Evolutionary conservation across 92 coral and sea anemone genomes (phyloP).

Genomic region (Phenganax subtilis): DNA sequence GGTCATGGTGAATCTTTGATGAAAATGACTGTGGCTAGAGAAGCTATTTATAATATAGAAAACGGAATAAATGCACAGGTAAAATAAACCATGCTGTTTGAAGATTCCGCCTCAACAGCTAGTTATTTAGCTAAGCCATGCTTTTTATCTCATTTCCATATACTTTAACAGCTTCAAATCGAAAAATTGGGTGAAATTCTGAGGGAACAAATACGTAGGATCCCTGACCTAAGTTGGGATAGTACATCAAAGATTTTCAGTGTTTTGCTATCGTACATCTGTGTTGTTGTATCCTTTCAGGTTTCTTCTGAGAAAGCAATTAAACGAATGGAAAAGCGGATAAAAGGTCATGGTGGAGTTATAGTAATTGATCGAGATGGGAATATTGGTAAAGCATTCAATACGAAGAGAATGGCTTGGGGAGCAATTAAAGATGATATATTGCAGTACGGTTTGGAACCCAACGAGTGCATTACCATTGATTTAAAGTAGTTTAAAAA

Average conservation of each 20-base stretch:
- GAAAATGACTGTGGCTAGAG: slow-evolving; percentile 52
- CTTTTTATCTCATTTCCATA: too few relatives aligned
- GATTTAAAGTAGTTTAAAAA: too few relatives aligned
- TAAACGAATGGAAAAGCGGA: slow-evolving; percentile 9
- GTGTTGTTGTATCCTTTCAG: neutral
- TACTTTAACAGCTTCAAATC: too few relatives aligned
- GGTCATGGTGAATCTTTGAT: slow-evolving; percentile 56
- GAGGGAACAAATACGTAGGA: too few relatives aligned
- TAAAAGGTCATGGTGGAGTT: slow-evolving; percentile 64
- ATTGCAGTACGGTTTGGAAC: too few relatives aligned
- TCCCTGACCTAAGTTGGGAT: neutral
- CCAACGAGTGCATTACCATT: too few relatives aligned
- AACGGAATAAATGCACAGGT: slow-evolving; percentile 43
- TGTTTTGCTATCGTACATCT: too few relatives aligned
- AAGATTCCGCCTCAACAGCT: neutral
- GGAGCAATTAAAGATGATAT: slow-evolving; percentile 61
- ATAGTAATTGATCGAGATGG: slow-evolving; percentile 69
- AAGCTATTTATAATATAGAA: slow-evolving; percentile 48
- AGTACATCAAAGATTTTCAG: neutral
- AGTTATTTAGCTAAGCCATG: too few relatives aligned
- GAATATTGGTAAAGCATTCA: slow-evolving; percentile 58
- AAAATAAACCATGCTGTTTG: neutral
- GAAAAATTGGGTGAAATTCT: too few relatives aligned
- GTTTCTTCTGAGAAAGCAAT: slow-evolving; percentile 20
- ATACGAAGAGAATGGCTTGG: slow-evolving; percentile 69